Evolutionary conservation across 2,888 invertebrate species (phyloP).

Genomic region (Paralinhomoeus sp.): DNA sequence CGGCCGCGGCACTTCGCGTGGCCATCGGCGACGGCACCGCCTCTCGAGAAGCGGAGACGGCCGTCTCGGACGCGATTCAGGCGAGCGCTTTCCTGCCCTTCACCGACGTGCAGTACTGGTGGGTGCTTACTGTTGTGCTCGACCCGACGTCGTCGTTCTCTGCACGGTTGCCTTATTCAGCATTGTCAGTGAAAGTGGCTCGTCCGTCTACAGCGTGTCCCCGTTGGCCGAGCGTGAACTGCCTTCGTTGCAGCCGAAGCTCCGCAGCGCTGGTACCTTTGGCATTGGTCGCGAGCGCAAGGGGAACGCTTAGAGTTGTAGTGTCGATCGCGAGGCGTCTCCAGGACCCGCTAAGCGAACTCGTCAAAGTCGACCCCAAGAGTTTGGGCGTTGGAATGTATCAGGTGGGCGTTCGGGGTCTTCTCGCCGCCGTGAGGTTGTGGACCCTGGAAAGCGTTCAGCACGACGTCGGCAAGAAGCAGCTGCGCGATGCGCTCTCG

Average conservation of each 20-base stretch:
- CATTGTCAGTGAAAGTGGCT: slow-evolving; percentile 69
- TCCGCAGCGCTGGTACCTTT: slow-evolving; percentile 45
- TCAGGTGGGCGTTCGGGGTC: slow-evolving; percentile 17
- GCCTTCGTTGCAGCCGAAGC: slow-evolving; percentile 53
- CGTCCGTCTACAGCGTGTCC: slow-evolving; percentile 72
- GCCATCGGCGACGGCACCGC: slow-evolving; percentile 75
- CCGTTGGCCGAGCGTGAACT: slow-evolving; percentile 59
- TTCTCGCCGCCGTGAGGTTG: too few species aligned
- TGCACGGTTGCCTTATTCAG: slow-evolving; percentile 33
- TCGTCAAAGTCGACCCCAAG: slow-evolving; percentile 75
- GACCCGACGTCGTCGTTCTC: not conserved
- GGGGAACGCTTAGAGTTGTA: slow-evolving; percentile 8
- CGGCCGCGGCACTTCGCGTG: slow-evolving; percentile 50
- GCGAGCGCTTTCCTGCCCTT: slow-evolving; percentile 19
- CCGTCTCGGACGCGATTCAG: slow-evolving; percentile 41
- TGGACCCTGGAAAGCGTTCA: slow-evolving; percentile 31
- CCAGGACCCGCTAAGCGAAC: slow-evolving; percentile 67
- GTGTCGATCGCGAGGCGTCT: slow-evolving; percentile 54
- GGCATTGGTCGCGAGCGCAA: too few species aligned
- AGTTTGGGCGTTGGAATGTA: slow-evolving; percentile 87
- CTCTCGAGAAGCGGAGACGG: slow-evolving; percentile 60
- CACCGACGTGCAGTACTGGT: not conserved
- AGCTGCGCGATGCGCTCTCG: slow-evolving; percentile 44
- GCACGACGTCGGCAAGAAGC: slow-evolving; percentile 60
- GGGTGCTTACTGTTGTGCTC: not conserved